These are phyloP conservation scores for Notoglanidium macrostoma DNA, from an alignment of 2,797 vertebrate genomes.

Conservation along the genomic window DNA sequence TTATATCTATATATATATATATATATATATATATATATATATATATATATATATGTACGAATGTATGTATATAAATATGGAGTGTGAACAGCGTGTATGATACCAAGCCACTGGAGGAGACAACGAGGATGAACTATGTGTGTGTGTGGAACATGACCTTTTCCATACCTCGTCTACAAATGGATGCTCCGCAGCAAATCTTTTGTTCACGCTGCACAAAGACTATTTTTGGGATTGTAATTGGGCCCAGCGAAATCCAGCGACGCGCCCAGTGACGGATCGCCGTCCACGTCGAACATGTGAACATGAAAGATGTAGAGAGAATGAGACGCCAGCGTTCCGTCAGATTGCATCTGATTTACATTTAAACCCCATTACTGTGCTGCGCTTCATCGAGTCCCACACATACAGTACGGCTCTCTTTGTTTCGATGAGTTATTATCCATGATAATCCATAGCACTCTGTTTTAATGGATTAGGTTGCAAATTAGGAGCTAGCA, in stretches of 20 bases:
- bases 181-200: slow-evolving; percentile 13
- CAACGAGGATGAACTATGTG: neutral
- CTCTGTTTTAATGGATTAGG: neutral
- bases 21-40: too few relatives aligned
- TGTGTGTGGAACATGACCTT: slow-evolving; percentile 10
- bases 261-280: slow-evolving; percentile 46
- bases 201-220: slow-evolving; percentile 16
- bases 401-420: neutral
- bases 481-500: neutral
- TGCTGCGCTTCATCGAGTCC: neutral
- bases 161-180: neutral
- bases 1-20: neutral
- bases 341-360: neutral
- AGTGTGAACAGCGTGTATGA: neutral
- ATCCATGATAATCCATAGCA: neutral
- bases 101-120: neutral
- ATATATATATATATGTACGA: too few relatives aligned
- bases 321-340: neutral
- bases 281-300: slow-evolving; percentile 47
- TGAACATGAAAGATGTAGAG: neutral
- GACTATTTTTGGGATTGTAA: slow-evolving; percentile 63
- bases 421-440: neutral
- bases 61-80: neutral
- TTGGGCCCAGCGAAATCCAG: slow-evolving; percentile 72
- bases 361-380: slow-evolving; percentile 14